Evolutionary conservation across 2,113 vertebrate genomes (phyloP).

Genomic region (Myocastor coypus): DNA sequence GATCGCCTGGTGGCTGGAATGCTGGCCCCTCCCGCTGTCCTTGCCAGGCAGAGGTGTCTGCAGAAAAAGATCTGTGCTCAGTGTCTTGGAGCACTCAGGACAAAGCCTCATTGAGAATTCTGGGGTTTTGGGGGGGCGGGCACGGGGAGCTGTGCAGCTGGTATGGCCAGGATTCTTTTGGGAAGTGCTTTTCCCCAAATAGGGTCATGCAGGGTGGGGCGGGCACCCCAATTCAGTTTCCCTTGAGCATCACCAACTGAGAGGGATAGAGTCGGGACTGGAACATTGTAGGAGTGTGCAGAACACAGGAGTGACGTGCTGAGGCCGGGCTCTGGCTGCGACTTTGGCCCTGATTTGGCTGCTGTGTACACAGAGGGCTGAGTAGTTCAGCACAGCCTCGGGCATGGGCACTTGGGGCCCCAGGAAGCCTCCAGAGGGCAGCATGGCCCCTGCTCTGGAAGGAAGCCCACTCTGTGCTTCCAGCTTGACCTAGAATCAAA

Average conservation of each 20-base stretch:
- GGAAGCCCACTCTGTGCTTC: not conserved
- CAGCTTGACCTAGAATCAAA: not conserved
- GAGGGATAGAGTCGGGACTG: not conserved
- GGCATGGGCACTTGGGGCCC: not conserved
- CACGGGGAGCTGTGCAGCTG: not conserved
- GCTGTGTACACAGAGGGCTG: not conserved
- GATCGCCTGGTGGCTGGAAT: not conserved
- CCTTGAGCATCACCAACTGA: not conserved
- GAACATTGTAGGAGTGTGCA: not conserved
- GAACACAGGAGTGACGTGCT: not conserved
- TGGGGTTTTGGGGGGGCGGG: not conserved
- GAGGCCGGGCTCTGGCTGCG: not conserved
- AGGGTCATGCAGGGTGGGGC: conserved; percentile 7
- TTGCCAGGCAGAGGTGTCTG: conserved; percentile 31
- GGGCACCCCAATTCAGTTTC: not conserved
- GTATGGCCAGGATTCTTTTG: not conserved
- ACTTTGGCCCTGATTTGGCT: not conserved
- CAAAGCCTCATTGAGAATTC: not conserved
- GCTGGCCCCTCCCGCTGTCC: fast-evolving
- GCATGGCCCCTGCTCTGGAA: not conserved
- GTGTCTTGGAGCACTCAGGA: not conserved
- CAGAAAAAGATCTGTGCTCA: conserved; percentile 20
- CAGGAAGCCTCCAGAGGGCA: not conserved
- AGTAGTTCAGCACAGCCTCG: not conserved
- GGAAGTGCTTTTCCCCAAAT: not conserved